Conservation (phyloP, 2,797 vertebrate species). For the Spondyliosoma cantharus region DNA sequence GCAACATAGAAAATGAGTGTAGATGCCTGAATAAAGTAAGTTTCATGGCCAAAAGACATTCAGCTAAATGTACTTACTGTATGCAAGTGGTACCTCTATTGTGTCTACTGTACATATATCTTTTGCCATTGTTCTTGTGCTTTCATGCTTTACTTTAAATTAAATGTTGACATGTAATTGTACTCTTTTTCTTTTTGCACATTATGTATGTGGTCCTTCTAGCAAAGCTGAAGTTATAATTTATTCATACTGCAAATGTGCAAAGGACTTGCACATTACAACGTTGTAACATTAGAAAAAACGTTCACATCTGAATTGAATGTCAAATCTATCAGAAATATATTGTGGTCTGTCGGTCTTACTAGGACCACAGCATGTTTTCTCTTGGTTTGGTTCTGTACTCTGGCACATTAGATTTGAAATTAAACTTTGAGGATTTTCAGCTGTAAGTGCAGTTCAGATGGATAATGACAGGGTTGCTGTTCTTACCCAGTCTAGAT, state of each 20-base stretch:
- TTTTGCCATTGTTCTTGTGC: not conserved
- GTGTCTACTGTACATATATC: not conserved
- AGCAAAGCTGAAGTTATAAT: not conserved
- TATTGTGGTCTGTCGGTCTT: not conserved
- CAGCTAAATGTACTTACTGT: not conserved
- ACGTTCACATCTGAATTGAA: not conserved
- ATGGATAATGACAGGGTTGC: constrained; percentile 1
- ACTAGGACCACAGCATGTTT: not conserved
- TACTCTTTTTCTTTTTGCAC: not conserved
- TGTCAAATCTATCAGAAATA: not conserved
- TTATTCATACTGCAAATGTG: not conserved
- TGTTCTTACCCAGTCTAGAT: not conserved
- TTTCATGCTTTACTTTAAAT: not conserved
- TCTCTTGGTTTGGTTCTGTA: not conserved
- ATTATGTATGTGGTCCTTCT: not conserved
- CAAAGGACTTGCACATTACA: not conserved
- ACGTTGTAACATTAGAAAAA: not conserved
- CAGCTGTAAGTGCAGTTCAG: not conserved
- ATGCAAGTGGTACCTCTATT: not conserved
- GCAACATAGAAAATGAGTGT: not conserved
- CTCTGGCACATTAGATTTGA: not conserved
- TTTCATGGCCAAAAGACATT: not conserved
- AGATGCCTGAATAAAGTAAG: not conserved
- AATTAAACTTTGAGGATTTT: constrained; percentile 1
- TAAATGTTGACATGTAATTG: not conserved